A percentile compares a stretch with the other conserved stretches of the same genome.
phyloP scores from a whole-genome alignment of 2,797 vertebrate species.

The Xenops minutus region DNA sequence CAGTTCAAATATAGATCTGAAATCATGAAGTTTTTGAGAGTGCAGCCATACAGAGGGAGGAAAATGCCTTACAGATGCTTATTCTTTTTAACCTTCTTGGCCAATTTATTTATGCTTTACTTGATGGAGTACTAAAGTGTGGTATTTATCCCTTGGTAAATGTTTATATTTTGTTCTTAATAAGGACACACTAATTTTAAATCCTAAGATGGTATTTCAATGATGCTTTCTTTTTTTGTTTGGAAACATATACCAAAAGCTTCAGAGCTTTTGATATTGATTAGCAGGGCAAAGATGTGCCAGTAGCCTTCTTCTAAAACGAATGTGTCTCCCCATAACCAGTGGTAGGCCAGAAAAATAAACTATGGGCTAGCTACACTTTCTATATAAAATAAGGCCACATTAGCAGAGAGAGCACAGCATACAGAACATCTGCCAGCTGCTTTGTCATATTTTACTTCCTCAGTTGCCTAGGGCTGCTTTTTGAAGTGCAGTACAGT shows the following conservation, averaged over 20 bases:
- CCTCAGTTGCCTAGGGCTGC: background rate
- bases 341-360: background rate
- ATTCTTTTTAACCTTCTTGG: background rate
- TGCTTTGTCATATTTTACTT: background rate
- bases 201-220: background rate
- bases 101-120: background rate
- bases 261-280: background rate
- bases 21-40: slow-evolving; percentile 22
- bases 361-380: background rate
- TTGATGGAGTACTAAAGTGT: background rate
- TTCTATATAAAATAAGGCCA: background rate
- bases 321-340: background rate
- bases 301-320: background rate
- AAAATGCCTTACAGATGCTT: background rate
- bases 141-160: background rate
- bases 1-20: slow-evolving; percentile 94
- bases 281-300: background rate
- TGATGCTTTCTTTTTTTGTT: background rate
- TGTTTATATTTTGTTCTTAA: background rate
- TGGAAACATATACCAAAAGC: background rate
- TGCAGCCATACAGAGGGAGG: background rate
- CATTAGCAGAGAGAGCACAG: rapidly evolving
- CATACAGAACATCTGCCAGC: background rate
- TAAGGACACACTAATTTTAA: background rate
- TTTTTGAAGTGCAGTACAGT: background rate